These are phyloP conservation scores for Helicolenus hilgendorfi DNA, from an alignment of 2,797 vertebrate genomes.

Conservation along the genomic window DNA sequence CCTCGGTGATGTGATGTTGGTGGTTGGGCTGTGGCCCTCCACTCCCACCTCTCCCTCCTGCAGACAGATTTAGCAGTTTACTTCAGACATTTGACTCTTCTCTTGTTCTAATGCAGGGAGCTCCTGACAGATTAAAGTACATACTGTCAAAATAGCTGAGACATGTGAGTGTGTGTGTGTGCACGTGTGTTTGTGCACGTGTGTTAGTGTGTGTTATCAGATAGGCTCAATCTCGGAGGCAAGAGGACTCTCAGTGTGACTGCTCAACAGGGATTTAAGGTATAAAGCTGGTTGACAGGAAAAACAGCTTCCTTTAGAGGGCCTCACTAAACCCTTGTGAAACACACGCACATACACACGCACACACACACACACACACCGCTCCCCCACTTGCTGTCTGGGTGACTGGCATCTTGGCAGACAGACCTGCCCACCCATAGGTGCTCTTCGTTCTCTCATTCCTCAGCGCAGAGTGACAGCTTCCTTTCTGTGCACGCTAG, in stretches of 20 bases:
- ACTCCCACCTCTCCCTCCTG: slow-evolving; percentile 1
- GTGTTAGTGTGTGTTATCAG: slow-evolving; percentile 67
- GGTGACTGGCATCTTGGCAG: slow-evolving; percentile 83
- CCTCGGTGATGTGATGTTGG: background rate
- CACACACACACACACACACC: slow-evolving; percentile 33
- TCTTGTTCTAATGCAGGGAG: slow-evolving; percentile 76
- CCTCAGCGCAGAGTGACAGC: slow-evolving; percentile 78
- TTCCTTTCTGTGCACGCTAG: slow-evolving; percentile 76
- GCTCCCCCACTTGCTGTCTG: slow-evolving; percentile 76
- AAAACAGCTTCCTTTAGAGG: slow-evolving; percentile 78
- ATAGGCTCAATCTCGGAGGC: slow-evolving; percentile 69
- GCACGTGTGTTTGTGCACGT: slow-evolving; percentile 15
- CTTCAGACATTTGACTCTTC: slow-evolving; percentile 71
- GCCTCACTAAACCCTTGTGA: slow-evolving; percentile 73
- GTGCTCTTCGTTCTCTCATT: slow-evolving; percentile 83
- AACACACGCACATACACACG: slow-evolving; percentile 48
- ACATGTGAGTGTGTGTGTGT: slow-evolving; percentile 36
- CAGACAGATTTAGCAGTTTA: slow-evolving; percentile 67
- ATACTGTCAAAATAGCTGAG: slow-evolving; percentile 65
- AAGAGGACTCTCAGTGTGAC: slow-evolving; percentile 74
- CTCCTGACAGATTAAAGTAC: slow-evolving; percentile 81
- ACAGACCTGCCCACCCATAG: slow-evolving; percentile 88
- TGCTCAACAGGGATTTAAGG: slow-evolving; percentile 86
- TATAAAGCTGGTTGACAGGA: slow-evolving; percentile 88
- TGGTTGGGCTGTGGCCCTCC: slow-evolving; percentile 12